Base-by-base conservation (phyloP, 2,888 invertebrate species). In the Chrysolina americana region DNA sequence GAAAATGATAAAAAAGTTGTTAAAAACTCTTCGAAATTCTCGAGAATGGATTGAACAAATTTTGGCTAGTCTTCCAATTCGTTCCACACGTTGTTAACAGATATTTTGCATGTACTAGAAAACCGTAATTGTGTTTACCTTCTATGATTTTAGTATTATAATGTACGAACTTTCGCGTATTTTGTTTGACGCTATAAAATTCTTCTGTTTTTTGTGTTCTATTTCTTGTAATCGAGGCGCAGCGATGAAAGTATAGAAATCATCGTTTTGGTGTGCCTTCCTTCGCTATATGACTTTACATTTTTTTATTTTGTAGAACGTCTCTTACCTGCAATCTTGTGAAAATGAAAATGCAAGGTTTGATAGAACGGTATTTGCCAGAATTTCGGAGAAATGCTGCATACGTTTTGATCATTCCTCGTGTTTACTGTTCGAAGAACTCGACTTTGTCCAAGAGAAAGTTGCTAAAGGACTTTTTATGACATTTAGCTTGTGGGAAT, bases 181-280 rank as follows among this genome's bases (percentile, higher is more conserved):
- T 68, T 41, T 56, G 15, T 68, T 36, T 15, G n/a, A 68, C 41
- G 28, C 19, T 68, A 41, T 56, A 59, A 65, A 65, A 65, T 63
- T 71, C 62, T 28, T 68, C 72, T 72, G 72, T 73, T 73, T 68
- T 72, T 73, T 73, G 68, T 73, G 68, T 73, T 69, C 23, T 53
- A 21, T 13, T 53, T 11, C 21, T 21, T 21, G 53, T 19, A 4
- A 21, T 53, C 19, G 21, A 53, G 17, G 17, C 17, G 17, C 0
- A 17, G 17, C 17, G 48, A 48, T 17, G 68, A 21, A 48, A 44
- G 66, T 21, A 13, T 28, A 56, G 44, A 72, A 62, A 64, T 41
- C 53, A 59, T 47, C 13, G 11, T 36, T 13, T 4, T 36, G 15
- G 36, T 36, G 36, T 28, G 36, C 36, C 23, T 28, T 36, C 13